A percentile compares a stretch with the other conserved stretches of the same genome.
These are phyloP conservation scores for Melieria omissa DNA, from an alignment of 2,888 invertebrate genomes.

Conservation along the genomic window DNA sequence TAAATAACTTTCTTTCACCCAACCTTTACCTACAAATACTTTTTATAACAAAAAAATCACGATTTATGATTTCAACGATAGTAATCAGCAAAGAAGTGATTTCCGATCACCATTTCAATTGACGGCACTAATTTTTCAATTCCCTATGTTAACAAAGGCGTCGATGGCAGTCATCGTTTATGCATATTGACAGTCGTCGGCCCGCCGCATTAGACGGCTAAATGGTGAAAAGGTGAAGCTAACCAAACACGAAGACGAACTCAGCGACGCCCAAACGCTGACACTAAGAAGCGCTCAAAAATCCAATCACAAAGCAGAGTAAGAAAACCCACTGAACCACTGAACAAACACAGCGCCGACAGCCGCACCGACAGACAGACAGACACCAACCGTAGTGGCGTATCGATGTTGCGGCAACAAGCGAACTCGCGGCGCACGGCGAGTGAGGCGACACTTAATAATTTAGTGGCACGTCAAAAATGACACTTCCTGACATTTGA, in stretches of 20 bases:
- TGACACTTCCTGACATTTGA: conserved; percentile 38
- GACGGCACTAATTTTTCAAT: conserved; percentile 33
- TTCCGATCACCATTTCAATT: conserved; percentile 28
- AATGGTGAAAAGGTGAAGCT: not conserved
- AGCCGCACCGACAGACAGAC: not conserved
- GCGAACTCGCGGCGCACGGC: too few relatives aligned
- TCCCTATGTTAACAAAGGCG: conserved; percentile 24
- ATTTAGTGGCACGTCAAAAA: conserved; percentile 28
- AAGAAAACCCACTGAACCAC: not conserved
- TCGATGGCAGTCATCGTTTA: conserved; percentile 25
- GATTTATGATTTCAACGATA: not conserved
- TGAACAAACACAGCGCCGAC: not conserved
- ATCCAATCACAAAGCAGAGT: not conserved
- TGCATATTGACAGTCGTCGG: not conserved
- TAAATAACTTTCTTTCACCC: too few relatives aligned
- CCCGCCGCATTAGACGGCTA: not conserved
- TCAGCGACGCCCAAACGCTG: not conserved
- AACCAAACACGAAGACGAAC: conserved; percentile 8
- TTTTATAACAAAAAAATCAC: conserved; percentile 15
- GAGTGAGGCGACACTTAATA: not conserved
- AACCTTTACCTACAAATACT: too few relatives aligned
- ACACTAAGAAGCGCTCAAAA: not conserved
- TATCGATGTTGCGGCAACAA: not conserved
- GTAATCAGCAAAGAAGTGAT: conserved; percentile 8
- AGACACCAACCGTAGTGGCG: not conserved